Base-by-base conservation (phyloP, 2,888 invertebrate species). In the Flexamia atlantica region DNA sequence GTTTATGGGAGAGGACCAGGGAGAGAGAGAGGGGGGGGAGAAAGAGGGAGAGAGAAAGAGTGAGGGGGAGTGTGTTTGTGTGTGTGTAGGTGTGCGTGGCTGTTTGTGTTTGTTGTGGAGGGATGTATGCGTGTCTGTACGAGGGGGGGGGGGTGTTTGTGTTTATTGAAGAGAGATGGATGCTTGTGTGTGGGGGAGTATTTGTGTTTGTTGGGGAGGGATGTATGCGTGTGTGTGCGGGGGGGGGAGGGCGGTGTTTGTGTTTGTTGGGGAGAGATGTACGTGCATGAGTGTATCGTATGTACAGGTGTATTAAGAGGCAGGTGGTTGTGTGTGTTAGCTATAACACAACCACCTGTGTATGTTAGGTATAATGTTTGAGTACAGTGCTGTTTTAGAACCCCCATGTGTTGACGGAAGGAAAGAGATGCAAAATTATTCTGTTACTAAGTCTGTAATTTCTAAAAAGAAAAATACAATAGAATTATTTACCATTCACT, bases 41-140 rank as follows among this genome's bases (percentile, higher is more conserved):
- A 23, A 14, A 23, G 60, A 23, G 60, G 9, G 60, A 23, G 60
- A 23, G 60, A 23, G 60, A 23, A 14, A 23, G 60, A 23, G 60
- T 9, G 60, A 23, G 60, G 9, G 60, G 9, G 60, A 23, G 60
- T 9, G 60, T 9, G 60, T 60, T 5, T 60, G 60, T 60, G 60
- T 60, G 60, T 60, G 60, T 60, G 60, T 60, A 14, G 5, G 60
- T 60, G 60, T 60, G 60, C 14, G 60, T n/a, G n/a, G n/a, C n/a
- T n/a, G n/a, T n/a, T n/a, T n/a, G n/a, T n/a, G n/a, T n/a, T n/a
- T n/a, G n/a, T n/a, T n/a, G n/a, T n/a, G n/a, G n/a, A n/a, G n/a
- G n/a, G n/a, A n/a, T n/a, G n/a, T n/a, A n/a, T n/a, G n/a, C n/a
- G n/a, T n/a, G n/a, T n/a, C n/a, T n/a, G n/a, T n/a, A n/a, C n/a